phyloP scores from a whole-genome alignment of 2,888 invertebrate genomes.

The Campoplex nolae region DNA sequence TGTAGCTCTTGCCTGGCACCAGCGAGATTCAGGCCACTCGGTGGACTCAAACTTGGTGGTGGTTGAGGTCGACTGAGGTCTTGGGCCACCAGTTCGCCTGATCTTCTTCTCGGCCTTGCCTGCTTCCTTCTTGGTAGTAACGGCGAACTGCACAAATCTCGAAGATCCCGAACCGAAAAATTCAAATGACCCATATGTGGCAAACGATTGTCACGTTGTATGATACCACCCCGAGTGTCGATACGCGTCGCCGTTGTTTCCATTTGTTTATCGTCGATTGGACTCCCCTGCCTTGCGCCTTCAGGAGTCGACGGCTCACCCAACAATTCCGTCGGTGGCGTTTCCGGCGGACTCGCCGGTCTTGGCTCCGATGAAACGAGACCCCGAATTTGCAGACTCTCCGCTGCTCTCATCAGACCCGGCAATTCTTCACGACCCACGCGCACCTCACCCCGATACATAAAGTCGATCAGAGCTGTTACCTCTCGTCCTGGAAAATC shows the following conservation, averaged over 20 bases:
- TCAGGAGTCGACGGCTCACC: slow-evolving; percentile 86
- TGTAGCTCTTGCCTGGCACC: slow-evolving; percentile 70
- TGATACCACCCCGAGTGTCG: slow-evolving; percentile 66
- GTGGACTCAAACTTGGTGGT: slow-evolving; percentile 79
- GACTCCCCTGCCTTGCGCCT: slow-evolving; percentile 81
- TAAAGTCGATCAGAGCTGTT: slow-evolving; percentile 95
- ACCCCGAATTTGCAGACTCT: slow-evolving; percentile 93
- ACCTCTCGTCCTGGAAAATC: slow-evolving; percentile 96
- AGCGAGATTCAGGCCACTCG: slow-evolving; percentile 76
- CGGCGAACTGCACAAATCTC: slow-evolving; percentile 89
- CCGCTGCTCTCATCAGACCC: slow-evolving; percentile 94
- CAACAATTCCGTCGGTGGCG: slow-evolving; percentile 81
- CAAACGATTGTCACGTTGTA: slow-evolving; percentile 79
- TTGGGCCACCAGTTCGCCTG: slow-evolving; percentile 90
- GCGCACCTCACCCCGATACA: slow-evolving; percentile 97
- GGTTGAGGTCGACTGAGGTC: slow-evolving; percentile 86
- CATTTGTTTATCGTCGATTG: slow-evolving; percentile 78
- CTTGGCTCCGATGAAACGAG: slow-evolving; percentile 87
- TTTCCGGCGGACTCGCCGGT: slow-evolving; percentile 85
- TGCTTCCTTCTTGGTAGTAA: slow-evolving; percentile 92
- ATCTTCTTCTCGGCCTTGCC: slow-evolving; percentile 93
- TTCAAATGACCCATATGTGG: slow-evolving; percentile 84
- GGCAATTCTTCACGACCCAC: slow-evolving; percentile 94
- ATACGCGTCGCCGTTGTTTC: slow-evolving; percentile 82
- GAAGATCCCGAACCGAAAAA: slow-evolving; percentile 82